A percentile compares a stretch with the other conserved stretches of the same genome.
These are phyloP conservation scores for Mactra quadrangularis DNA, from an alignment of 1,140 invertebrate species.

Conservation along the genomic window DNA sequence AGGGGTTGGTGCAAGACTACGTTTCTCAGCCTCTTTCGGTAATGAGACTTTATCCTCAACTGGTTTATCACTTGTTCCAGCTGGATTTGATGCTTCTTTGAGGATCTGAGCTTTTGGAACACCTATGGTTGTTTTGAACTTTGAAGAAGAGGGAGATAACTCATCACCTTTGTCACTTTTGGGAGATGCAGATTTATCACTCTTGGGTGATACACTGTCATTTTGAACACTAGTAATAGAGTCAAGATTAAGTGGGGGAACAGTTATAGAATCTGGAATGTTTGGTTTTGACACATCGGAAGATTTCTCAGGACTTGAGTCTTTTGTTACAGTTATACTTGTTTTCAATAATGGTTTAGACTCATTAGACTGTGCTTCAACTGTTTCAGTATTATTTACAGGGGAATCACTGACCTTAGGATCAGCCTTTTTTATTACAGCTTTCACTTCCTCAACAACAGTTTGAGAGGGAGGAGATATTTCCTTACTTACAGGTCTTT, in stretches of 20 bases:
- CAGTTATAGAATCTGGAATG: not conserved
- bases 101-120: slow-evolving; percentile 32
- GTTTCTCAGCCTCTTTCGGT: slow-evolving; percentile 26
- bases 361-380: not conserved
- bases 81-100: not conserved
- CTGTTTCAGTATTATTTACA: not conserved
- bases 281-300: not conserved
- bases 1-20: slow-evolving; percentile 35
- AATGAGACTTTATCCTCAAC: not conserved
- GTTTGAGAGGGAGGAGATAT: slow-evolving; percentile 29
- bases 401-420: not conserved
- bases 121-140: slow-evolving; percentile 54
- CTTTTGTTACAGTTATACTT: slow-evolving; percentile 54
- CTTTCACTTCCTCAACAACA: slow-evolving; percentile 9
- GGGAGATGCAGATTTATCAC: slow-evolving; percentile 1
- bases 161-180: slow-evolving; percentile 11
- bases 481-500: not conserved
- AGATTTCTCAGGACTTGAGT: not conserved
- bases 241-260: slow-evolving; percentile 46
- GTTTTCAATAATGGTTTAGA: slow-evolving; percentile 22
- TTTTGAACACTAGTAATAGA: not conserved
- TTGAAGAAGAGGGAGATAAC: slow-evolving; percentile 8
- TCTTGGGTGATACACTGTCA: slow-evolving; percentile 25
- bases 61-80: not conserved
- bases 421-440: slow-evolving; percentile 21